phyloP scores from a whole-genome alignment of 1,140 invertebrate species.

The Drosophila lacertosa region DNA sequence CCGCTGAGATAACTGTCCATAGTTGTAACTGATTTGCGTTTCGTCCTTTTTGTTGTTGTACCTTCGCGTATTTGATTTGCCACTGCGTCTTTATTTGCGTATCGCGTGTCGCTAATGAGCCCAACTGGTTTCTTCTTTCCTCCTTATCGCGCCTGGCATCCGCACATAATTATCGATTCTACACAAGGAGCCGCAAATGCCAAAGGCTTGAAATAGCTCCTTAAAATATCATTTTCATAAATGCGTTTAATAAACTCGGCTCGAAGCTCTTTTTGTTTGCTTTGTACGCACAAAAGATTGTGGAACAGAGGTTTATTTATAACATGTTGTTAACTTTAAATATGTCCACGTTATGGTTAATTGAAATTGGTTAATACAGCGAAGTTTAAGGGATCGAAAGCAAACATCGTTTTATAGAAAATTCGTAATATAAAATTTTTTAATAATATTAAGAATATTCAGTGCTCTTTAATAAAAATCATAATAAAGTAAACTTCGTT shows the following conservation, averaged over 20 bases:
- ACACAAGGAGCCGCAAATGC: slow-evolving; percentile 1
- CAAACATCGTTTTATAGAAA: no score
- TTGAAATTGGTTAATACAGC: no score
- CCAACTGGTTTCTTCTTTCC: slow-evolving; percentile 26
- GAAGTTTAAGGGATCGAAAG: no score
- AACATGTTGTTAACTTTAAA: no score
- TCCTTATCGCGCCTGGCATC: background rate
- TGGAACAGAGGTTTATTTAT: no score
- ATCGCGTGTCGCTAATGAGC: slow-evolving; percentile 74
- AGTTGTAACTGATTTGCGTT: slow-evolving; percentile 81
- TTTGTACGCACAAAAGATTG: no score
- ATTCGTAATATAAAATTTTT: no score
- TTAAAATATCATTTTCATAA: background rate
- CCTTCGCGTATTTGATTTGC: slow-evolving; percentile 63
- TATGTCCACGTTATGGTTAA: no score
- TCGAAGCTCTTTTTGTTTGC: no score
- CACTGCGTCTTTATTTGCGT: slow-evolving; percentile 66
- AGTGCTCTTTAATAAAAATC: no score
- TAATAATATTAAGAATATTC: no score
- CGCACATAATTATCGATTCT: slow-evolving; percentile 11
- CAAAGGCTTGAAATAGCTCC: background rate
- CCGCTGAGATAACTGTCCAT: slow-evolving; percentile 79
- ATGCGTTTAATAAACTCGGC: background rate
- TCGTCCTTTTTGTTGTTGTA: slow-evolving; percentile 9
- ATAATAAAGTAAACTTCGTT: no score